Evolutionary conservation across 2,113 vertebrate species (phyloP), one percentile per base, ranked within the genome.

Genomic region (Cariama cristata): DNA sequence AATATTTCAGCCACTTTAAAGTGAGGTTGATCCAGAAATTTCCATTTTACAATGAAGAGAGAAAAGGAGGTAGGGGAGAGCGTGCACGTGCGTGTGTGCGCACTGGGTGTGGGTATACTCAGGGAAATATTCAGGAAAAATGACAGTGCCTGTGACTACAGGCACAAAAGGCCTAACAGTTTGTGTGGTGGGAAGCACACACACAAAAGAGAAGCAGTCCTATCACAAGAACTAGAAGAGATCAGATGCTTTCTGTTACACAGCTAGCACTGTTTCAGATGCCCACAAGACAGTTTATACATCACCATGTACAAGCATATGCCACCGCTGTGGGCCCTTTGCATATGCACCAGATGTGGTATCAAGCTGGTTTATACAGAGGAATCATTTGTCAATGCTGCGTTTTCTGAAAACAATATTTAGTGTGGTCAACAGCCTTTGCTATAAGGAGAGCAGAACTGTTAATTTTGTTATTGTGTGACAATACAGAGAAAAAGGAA

Each of bases 401-500:
- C 38, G 75, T 80, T 88, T 84, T 73, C n/a, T 73, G 35, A 79
- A 91, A 86, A 62, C 21, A 88, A 4, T 75, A 42, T 80, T 71
- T 88, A 77, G 38, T 44, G 53, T 42, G 86, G 94, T 85, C 90
- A 95, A 95, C 44, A 68, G 62, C n/a, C 49, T 69, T 38, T 95
- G 63, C 33, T 59, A 38, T 14, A 93, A 91, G 56, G 80, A 83
- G 38, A 91, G 56, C 9, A 47, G 84, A 90, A 28, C 24, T 18
- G 67, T 91, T 96, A 86, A 86, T 95, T 92, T 82, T 93, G 60
- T 80, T 93, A 66, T 69, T 97, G 58, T 92, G 94, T 93, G 92
- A 97, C 88, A 95, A 96, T 81, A 75, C 45, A 75, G 79, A 95
- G 88, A 83, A 94, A 95, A 90, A 74, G n/a, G 80, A 97, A 97